Evolutionary conservation across 2,113 vertebrate species (phyloP), one percentile per base, ranked within the genome.

Genomic region (Abramis brama): DNA sequence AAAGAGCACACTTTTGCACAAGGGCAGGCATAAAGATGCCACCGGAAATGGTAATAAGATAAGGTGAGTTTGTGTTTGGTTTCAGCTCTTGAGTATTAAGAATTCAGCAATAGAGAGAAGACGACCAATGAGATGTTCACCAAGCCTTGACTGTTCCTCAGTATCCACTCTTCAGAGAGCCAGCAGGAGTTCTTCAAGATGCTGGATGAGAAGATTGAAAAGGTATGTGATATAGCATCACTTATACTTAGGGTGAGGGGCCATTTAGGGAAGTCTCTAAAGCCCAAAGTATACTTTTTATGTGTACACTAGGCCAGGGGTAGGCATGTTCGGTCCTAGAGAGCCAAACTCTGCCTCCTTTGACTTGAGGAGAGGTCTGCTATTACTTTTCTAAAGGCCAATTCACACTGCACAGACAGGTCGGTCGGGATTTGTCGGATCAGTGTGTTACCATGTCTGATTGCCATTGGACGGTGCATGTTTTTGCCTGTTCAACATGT

Each of bases 171-270:
- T 89, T 97, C 96, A 9, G 96, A 97, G 93, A 97, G 96, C 94
- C 96, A 97, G 90, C 96, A 97, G 87, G 96, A 97, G 91, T 97
- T 97, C 94, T 97, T 97, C 94, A 95, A 95, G 92, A 97, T 97
- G 96, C 93, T 97, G 90, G 96, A 97, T 90, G 96, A 97, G 92
- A 97, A 97, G 91, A 97, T 97, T 57, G 96, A 97, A 93, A 96
- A 96, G 96, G 96, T 97, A 12, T 25, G 68, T 59, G 10, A 64
- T 7, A 13, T 25, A 50, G 12, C n/a, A 43, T 73, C 10, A 43
- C 5, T 45, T 0, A 43, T 43, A 12, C 5, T n/a, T 30, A 17
- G 5, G 13, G 13, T 66, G 64, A 3, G 27, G 30, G 64, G 27
- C 27, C 19, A 33, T 68, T 30, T 68, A 50, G 13, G 47, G 6